A percentile compares a stretch with the other conserved stretches of the same genome.
These are phyloP conservation scores for Liolophura sinensis DNA, from an alignment of 1,140 invertebrate genomes.

Conservation along the genomic window DNA sequence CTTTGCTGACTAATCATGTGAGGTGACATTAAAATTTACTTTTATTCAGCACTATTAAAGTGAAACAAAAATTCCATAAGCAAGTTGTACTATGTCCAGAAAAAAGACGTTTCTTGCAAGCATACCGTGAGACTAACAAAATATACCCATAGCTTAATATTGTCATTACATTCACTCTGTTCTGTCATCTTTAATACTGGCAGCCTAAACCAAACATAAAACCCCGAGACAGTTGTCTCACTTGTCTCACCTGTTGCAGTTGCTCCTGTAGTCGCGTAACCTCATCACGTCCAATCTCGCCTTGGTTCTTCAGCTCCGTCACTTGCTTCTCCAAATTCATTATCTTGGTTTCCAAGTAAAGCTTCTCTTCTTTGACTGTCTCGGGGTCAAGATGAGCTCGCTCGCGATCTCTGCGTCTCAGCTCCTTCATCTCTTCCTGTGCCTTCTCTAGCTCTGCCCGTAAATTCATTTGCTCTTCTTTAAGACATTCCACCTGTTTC, in stretches of 20 bases:
- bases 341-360: conserved; percentile 49
- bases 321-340: conserved; percentile 52
- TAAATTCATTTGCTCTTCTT: conserved; percentile 30
- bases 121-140: no score
- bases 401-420: neutral
- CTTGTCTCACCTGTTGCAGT: neutral
- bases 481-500: conserved; percentile 10
- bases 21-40: no score
- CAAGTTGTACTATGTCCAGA: no score
- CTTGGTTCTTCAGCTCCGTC: conserved; percentile 57
- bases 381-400: neutral
- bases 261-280: neutral
- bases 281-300: no score
- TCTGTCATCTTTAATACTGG: no score
- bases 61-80: no score
- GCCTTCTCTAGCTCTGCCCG: conserved; percentile 46
- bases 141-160: no score
- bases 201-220: neutral
- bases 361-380: conserved; percentile 53
- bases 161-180: no score
- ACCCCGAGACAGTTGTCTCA: conserved; percentile 3
- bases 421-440: neutral
- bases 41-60: no score
- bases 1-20: no score
- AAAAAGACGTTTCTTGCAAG: no score